Evolutionary conservation across 2,113 vertebrate species (phyloP), one percentile per base, ranked within the genome.

Genomic region (Verasper variegatus): DNA sequence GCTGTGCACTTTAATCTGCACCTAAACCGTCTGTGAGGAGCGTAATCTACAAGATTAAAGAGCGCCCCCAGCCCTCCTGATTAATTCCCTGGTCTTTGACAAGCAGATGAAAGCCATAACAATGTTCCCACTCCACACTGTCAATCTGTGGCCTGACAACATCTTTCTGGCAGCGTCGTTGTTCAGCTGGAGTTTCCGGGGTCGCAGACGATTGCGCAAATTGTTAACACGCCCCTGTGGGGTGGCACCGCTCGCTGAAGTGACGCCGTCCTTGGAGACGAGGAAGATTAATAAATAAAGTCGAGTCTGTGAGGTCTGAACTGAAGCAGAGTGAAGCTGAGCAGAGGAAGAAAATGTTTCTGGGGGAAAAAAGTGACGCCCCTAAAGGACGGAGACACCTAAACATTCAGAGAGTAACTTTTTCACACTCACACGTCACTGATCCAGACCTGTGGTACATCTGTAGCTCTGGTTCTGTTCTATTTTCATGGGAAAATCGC

Each of bases 11-110:
- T 88, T 78, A 73, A 85, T 88, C 89, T 84, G 61, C 84, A 80
- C 76, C 80, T 62, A 7, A 54, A 72, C 15, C 40, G 3, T 65
- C 76, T 67, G 80, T 11, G 51, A 72, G 69, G 56, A 1, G 2
- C 35, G 14, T 88, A 81, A 90, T 88, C 86, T 81, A 74, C 45
- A 8, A 87, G 86, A 89, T 91, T 86, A 91, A 86, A 91, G 51
- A 54, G 81, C 31, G 23, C 40, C 60, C 62, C 60, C 63, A 0
- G 64, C 35, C 35, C 62, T 62, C 67, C 83, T 68, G 85, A 86
- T 85, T 71, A 63, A 83, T 74, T 75, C 74, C 35, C 18, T 1
- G 71, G 37, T 71, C 85, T 84, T 79, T 85, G 76, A 77, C 71
- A 31, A 37, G 59, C 69, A 75, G 71, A 89, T 78, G 76, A 87